phyloP scores from a whole-genome alignment of 2,113 vertebrate genomes.

The Phocoena sinus region DNA sequence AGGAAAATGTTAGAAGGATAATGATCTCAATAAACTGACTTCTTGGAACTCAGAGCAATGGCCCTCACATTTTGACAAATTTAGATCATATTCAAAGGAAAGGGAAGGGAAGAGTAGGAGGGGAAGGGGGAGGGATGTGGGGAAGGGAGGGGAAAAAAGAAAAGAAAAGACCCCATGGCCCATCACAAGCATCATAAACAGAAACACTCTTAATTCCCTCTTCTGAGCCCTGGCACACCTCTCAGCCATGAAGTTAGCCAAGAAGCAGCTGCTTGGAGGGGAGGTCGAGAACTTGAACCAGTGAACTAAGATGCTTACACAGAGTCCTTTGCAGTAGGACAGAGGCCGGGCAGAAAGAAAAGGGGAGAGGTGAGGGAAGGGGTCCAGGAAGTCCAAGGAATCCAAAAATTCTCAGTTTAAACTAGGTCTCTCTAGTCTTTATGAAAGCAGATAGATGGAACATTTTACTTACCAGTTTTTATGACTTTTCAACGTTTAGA shows the following conservation, averaged over 20 bases:
- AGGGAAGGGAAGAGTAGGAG: not conserved
- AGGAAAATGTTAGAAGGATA: not conserved
- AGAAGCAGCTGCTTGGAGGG: not conserved
- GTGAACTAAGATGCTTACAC: not conserved
- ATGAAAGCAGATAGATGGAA: not conserved
- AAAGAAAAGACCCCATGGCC: not conserved
- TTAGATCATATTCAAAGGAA: not conserved
- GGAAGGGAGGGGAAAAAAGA: not conserved
- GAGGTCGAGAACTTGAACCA: too few species aligned
- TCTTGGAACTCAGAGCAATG: not conserved
- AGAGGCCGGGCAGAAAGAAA: not conserved
- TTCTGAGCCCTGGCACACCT: not conserved
- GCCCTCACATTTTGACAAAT: not conserved
- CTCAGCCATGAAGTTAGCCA: too few species aligned
- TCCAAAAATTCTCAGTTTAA: not conserved
- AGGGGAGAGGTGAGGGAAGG: not conserved
- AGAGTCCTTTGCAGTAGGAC: not conserved
- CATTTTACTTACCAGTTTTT: not conserved
- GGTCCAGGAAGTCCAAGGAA: not conserved
- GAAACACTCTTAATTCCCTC: not conserved
- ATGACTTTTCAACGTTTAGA: not conserved
- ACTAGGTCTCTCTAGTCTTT: not conserved
- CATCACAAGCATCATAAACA: not conserved
- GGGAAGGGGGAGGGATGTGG: not conserved
- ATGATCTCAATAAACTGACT: not conserved